Conservation (phyloP, 1,140 invertebrate genomes). For the Batillaria attramentaria region DNA sequence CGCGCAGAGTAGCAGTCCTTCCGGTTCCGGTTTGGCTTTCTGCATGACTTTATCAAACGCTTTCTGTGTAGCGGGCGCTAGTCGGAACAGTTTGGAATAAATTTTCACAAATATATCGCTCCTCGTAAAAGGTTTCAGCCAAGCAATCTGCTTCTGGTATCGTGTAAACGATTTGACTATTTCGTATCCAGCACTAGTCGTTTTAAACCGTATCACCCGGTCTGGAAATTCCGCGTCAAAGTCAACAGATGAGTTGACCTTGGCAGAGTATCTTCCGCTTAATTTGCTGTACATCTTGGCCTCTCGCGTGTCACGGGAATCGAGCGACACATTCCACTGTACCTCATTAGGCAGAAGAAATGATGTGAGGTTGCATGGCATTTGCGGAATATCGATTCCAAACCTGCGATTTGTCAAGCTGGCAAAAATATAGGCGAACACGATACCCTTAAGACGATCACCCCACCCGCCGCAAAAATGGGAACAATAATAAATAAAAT, state of each 20-base stretch:
- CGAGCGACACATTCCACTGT: conserved; percentile 26
- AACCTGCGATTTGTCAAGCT: conserved; percentile 35
- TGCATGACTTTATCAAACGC: conserved; percentile 10
- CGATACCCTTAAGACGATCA: conserved; percentile 38
- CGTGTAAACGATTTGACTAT: conserved; percentile 10
- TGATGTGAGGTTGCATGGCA: conserved; percentile 30
- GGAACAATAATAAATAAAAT: conserved; percentile 2
- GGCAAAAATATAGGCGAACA: conserved; percentile 37
- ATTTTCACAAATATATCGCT: conserved; percentile 11
- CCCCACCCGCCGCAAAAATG: conserved; percentile 32
- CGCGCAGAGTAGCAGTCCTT: conserved; percentile 34
- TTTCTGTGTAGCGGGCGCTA: background rate
- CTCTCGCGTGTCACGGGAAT: background rate
- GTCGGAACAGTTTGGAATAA: conserved; percentile 26
- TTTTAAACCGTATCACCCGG: conserved; percentile 29
- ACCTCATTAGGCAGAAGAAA: conserved; percentile 32
- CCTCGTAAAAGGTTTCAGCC: conserved; percentile 22
- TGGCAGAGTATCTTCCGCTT: background rate
- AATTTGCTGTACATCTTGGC: background rate
- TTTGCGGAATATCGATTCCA: conserved; percentile 23
- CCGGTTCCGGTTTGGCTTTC: background rate
- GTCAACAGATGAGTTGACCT: background rate
- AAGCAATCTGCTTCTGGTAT: conserved; percentile 17
- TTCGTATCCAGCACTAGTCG: conserved; percentile 28
- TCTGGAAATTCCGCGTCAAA: conserved; percentile 7